Base-by-base conservation (phyloP, 2,797 vertebrate genomes). In the Rhodeus uyekii region DNA sequence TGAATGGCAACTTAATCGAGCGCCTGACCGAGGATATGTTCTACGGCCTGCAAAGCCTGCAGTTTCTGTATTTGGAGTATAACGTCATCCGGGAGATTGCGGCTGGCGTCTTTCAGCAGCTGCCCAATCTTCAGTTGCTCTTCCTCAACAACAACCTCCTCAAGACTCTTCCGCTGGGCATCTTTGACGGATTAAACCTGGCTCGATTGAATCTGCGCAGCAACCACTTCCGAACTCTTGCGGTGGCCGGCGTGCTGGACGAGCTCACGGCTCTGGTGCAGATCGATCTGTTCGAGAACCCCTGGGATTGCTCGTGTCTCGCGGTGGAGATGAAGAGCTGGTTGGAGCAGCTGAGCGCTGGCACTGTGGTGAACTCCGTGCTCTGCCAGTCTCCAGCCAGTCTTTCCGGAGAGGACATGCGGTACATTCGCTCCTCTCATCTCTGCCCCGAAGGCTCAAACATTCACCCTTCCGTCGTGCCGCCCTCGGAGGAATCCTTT, bases 101-200 rank as follows among this genome's bases (percentile, higher is more conserved):
- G 7, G 65, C 93, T 0, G 95, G 96, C 72, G 96, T 97, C 14
- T 99, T 99, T 84, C 93, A 94, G 72, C 93, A 96, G 0, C 93
- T 97, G 8, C 97, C 96, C 46, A 98, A 96, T 89, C 96, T 99
- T 48, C 98, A 99, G 92, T 95, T 99, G 78, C 94, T 99, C 8
- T 99, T 99, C 87, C 91, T 99, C 48, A 99, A 99, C 87, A 98
- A 99, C 88, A 99, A 99, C 88, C 95, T 98, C 42, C 87, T 99
- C 73, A 97, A 96, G 91, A 94, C 94, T 8, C 90, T 99, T 86
- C 97, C 97, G 1, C 91, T 89, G 8, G 96, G 95, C 46, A 90
- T 97, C 22, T 99, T 99, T 87, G 94, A 88, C 1, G 96, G 97
- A 75, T 91, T 98, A 83, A 96, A 94, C 12, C 93, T 99, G 80